These are phyloP conservation scores for Agrochola macilenta DNA, from an alignment of 2,888 invertebrate species.

Conservation along the genomic window DNA sequence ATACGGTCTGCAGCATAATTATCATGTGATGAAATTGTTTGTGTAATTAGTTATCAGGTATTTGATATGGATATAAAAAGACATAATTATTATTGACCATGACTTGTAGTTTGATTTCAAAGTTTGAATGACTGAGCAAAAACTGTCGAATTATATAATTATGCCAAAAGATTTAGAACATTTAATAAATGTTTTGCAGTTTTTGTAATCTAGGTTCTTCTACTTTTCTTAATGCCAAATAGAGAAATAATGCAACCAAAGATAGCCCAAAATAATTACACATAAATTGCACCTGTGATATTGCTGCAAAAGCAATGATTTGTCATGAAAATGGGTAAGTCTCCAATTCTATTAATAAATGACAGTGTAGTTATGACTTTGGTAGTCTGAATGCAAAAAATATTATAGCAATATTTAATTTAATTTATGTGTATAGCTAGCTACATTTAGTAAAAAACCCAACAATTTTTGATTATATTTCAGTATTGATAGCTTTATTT, in stretches of 20 bases:
- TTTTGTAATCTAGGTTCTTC: background rate
- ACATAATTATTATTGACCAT: background rate
- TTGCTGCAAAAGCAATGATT: constrained; percentile 40
- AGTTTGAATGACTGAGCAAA: constrained; percentile 29
- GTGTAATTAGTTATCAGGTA: constrained; percentile 32
- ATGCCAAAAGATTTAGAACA: background rate
- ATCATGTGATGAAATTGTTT: constrained; percentile 34
- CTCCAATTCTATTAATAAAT: constrained; percentile 63
- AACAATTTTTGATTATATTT: background rate
- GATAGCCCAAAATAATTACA: constrained; percentile 22
- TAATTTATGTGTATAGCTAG: background rate
- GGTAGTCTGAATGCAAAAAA: constrained; percentile 4
- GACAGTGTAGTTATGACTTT: constrained; percentile 36
- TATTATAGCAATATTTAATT: background rate
- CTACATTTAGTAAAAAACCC: background rate
- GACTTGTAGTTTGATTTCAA: constrained; percentile 32
- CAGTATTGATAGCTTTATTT: background rate
- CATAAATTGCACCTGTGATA: constrained; percentile 17
- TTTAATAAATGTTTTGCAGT: background rate
- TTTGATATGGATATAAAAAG: constrained; percentile 23
- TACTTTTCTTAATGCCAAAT: background rate
- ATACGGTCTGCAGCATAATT: constrained; percentile 17
- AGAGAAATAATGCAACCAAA: constrained; percentile 6
- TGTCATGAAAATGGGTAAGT: constrained; percentile 38
- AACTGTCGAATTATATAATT: background rate